A percentile compares a stretch with the other conserved stretches of the same genome.
Conservation (phyloP, 2,797 vertebrate species). For the Onychomys arenicola region DNA sequence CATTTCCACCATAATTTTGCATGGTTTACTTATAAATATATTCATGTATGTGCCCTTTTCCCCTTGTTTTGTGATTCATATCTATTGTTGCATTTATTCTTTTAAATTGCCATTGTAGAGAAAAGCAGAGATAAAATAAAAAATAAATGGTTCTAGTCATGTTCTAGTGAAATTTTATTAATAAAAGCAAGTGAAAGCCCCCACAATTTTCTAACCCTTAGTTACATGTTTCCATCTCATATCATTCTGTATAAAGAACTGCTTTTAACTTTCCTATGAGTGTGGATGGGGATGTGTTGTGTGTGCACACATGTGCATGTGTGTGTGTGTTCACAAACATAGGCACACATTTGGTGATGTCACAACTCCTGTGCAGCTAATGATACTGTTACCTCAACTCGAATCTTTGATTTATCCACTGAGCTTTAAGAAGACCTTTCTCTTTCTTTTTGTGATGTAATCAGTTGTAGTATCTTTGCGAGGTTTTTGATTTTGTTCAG, state of each 20-base stretch:
- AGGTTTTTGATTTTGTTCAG: constrained; percentile 26
- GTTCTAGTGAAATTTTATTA: not conserved
- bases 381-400: not conserved
- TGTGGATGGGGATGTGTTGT: not conserved
- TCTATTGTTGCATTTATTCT: not conserved
- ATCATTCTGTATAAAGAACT: not conserved
- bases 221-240: constrained; percentile 1
- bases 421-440: not conserved
- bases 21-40: not conserved
- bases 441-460: not conserved
- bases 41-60: not conserved
- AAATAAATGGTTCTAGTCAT: not conserved
- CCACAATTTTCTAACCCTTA: not conserved
- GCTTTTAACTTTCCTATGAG: not conserved
- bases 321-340: not conserved
- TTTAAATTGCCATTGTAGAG: not conserved
- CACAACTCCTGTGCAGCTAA: not conserved
- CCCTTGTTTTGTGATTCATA: not conserved
- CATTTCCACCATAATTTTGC: not conserved
- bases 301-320: not conserved
- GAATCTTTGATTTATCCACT: not conserved
- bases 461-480: constrained; percentile 33
- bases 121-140: not conserved
- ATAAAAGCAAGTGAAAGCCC: not conserved
- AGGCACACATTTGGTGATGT: not conserved